A percentile compares a stretch with the other conserved stretches of the same genome.
These are phyloP conservation scores for Abrostola tripartita DNA, from an alignment of 2,888 invertebrate genomes.

Conservation along the genomic window DNA sequence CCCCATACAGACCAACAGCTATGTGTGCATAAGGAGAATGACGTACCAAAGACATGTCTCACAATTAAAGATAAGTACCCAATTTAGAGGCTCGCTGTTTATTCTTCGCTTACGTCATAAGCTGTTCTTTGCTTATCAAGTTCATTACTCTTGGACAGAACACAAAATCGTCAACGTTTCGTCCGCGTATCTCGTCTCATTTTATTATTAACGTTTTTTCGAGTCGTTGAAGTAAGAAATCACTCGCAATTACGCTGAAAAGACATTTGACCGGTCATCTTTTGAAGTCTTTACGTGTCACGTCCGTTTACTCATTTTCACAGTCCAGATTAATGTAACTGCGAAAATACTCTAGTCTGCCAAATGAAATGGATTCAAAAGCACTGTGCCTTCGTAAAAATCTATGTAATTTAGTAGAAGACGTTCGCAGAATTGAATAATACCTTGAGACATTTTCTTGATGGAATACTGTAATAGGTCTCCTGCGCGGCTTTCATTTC, in stretches of 20 bases:
- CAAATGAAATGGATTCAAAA: slow-evolving; percentile 34
- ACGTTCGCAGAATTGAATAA: slow-evolving; percentile 42
- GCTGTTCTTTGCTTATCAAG: slow-evolving; percentile 42
- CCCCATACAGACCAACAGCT: slow-evolving; percentile 22
- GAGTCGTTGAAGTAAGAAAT: slow-evolving; percentile 10
- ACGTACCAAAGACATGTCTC: slow-evolving; percentile 27
- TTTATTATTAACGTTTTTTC: slow-evolving; percentile 22
- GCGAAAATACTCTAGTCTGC: slow-evolving; percentile 17
- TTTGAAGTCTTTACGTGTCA: slow-evolving; percentile 37
- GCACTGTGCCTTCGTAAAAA: slow-evolving; percentile 28
- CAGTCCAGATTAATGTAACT: slow-evolving; percentile 9
- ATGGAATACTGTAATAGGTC: slow-evolving; percentile 47
- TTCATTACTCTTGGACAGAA: slow-evolving; percentile 32
- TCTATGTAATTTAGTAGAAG: slow-evolving; percentile 27
- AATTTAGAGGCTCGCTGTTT: slow-evolving; percentile 29
- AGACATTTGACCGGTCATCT: slow-evolving; percentile 24
- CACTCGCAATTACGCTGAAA: slow-evolving; percentile 22
- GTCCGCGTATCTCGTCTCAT: slow-evolving; percentile 17
- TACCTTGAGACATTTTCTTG: slow-evolving; percentile 30
- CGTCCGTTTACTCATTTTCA: slow-evolving; percentile 22
- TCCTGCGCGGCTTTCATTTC: slow-evolving; percentile 28
- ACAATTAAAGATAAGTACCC: slow-evolving; percentile 33
- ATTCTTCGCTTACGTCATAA: slow-evolving; percentile 31
- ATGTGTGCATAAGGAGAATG: slow-evolving; percentile 15
- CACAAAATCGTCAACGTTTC: slow-evolving; percentile 18